Conservation (phyloP, 2,888 invertebrate genomes). For the Glyphotaelius pellucidus region DNA sequence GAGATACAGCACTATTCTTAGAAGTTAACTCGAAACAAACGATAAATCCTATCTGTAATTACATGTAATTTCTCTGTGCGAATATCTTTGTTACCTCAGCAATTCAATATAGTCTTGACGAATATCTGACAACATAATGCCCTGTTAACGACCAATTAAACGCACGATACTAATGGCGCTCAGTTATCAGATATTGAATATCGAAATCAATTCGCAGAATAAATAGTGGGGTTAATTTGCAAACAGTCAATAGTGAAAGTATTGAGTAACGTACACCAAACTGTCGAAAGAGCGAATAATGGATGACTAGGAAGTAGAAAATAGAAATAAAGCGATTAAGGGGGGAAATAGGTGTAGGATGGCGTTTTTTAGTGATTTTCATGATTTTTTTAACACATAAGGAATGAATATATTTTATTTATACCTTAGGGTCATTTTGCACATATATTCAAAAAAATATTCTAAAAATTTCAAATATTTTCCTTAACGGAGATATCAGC, state of each 20-base stretch:
- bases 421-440: no score
- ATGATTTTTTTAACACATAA: no score
- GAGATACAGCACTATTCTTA: no score
- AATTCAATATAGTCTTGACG: background rate
- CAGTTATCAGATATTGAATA: constrained; percentile 4
- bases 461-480: no score
- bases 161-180: background rate
- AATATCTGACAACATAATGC: background rate
- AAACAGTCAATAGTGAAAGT: background rate
- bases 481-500: no score
- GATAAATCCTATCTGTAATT: background rate
- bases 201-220: background rate
- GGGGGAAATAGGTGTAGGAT: no score
- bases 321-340: no score
- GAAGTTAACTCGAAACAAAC: no score
- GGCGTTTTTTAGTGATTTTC: no score
- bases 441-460: no score
- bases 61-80: no score
- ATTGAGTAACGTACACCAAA: background rate
- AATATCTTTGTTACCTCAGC: background rate
- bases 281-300: background rate
- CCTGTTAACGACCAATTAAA: background rate
- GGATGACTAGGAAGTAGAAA: background rate
- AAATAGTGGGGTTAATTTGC: background rate
- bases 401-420: no score